Base-by-base conservation (phyloP, 2,888 invertebrate genomes). In the Pristionchus entomophagus region DNA sequence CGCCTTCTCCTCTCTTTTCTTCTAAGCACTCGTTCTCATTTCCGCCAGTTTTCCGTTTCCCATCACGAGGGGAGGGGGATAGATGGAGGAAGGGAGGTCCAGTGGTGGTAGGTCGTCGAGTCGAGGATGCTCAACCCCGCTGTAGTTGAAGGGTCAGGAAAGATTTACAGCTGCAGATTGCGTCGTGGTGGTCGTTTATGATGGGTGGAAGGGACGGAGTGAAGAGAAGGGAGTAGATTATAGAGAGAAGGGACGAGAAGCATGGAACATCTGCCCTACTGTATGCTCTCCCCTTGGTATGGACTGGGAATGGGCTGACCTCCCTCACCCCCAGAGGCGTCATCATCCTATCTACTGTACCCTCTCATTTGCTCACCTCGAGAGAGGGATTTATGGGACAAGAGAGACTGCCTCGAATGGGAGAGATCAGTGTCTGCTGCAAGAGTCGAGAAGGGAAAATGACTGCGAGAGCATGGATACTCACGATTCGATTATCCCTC, bases 321-420 rank as follows among this genome's bases (percentile, higher is more conserved):
- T 65, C 65, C 62, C 62, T 32, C 35, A 19, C 65, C n/a, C 14
- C 73, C n/a, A 22, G 41, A 73, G 73, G 73, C 73, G 73, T 73
- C 73, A 73, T 65, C 59, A 12, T 19, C 65, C 19, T 3, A 35
- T 29, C 1, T 38, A 0, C 69, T 22, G 5, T 22, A 73, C 38
- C 73, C 73, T 41, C 73, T 73, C 73, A 73, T 73, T 73, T 73
- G 41, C 41, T 41, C 73, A 73, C 73, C 73, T 73, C 73, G 73
- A n/a, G n/a, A n/a, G 41, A 26, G n/a, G n/a, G 41, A 73, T 73
- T 73, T 41, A 73, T 73, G 73, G 38, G 41, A 22, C 17, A 38
- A 69, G 69, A n/a, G 5, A 38, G 4, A 38, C 19, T 56, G 45
- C 19, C n/a, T 56, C 56, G 12, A 26, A 26, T 14, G n/a, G 19